Percentiles rank a stretch among this genome's conserved stretches.
phyloP scores from a whole-genome alignment of 1,140 invertebrate genomes.

The Pygmarrhopalites habei region DNA sequence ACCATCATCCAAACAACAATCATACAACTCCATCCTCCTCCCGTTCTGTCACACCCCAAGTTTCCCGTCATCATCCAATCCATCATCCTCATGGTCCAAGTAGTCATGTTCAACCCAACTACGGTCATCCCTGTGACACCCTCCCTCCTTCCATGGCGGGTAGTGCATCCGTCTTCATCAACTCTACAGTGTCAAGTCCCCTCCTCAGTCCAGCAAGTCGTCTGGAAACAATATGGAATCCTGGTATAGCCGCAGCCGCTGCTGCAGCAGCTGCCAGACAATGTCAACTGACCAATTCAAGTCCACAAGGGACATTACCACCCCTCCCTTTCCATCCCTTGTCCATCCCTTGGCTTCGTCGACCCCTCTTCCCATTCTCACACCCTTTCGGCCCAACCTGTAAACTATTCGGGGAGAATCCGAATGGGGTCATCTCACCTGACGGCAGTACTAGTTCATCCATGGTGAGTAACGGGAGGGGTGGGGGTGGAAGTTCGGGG shows the following conservation, averaged over 20 bases:
- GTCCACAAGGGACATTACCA: conserved; percentile 11
- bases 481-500: neutral
- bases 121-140: neutral
- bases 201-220: conserved; percentile 16
- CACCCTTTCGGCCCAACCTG: conserved; percentile 30
- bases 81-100: too few species aligned
- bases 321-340: conserved; percentile 32
- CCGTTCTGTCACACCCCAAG: neutral
- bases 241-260: conserved; percentile 41
- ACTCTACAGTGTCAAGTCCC: neutral
- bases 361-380: conserved; percentile 31
- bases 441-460: too few species aligned
- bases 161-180: neutral
- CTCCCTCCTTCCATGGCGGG: neutral
- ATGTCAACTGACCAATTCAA: conserved; percentile 14
- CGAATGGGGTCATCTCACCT: neutral
- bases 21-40: neutral
- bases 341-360: conserved; percentile 32
- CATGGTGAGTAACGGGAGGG: neutral
- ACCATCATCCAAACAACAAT: neutral
- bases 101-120: neutral
- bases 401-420: conserved; percentile 25
- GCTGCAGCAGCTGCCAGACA: conserved; percentile 21
- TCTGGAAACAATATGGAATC: conserved; percentile 40
- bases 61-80: neutral